phyloP scores from a whole-genome alignment of 2,888 invertebrate genomes.

The Sceliomorpha sp. region DNA sequence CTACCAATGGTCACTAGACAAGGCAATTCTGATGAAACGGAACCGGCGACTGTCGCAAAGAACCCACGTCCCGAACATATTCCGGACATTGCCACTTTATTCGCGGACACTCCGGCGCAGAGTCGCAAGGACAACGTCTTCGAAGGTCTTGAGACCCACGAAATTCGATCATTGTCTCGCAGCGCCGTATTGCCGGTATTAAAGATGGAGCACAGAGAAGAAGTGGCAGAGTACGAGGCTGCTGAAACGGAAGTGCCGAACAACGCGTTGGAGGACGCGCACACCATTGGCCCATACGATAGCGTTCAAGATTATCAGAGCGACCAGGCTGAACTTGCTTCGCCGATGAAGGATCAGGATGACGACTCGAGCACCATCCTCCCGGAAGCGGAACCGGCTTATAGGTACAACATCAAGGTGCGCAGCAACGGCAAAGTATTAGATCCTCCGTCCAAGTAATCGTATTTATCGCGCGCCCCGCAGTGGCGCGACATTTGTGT shows the following conservation, averaged over 20 bases:
- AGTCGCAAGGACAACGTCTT: constrained; percentile 70
- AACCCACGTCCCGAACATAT: constrained; percentile 80
- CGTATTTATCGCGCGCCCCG: constrained; percentile 45
- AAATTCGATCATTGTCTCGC: constrained; percentile 66
- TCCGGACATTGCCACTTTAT: constrained; percentile 84
- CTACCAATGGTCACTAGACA: constrained; percentile 41
- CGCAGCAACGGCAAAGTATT: constrained; percentile 79
- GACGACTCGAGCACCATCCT: constrained; percentile 77
- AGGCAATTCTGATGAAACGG: constrained; percentile 31
- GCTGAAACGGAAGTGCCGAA: constrained; percentile 66
- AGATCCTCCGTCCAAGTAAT: constrained; percentile 78
- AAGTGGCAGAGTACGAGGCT: constrained; percentile 59
- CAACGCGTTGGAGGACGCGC: constrained; percentile 68
- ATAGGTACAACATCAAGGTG: constrained; percentile 78
- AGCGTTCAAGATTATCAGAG: constrained; percentile 79
- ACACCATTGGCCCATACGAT: constrained; percentile 85
- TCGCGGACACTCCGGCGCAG: constrained; percentile 81
- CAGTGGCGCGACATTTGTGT: constrained; percentile 27
- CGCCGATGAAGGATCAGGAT: constrained; percentile 65
- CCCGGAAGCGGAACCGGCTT: constrained; percentile 77
- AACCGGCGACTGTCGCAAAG: constrained; percentile 56
- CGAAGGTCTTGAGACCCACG: constrained; percentile 74
- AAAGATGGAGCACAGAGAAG: constrained; percentile 65
- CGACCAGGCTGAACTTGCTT: constrained; percentile 80
- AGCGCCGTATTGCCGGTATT: constrained; percentile 54